Percentiles rank a stretch among this genome's conserved stretches.
These are phyloP conservation scores for Crotophaga sulcirostris DNA, from an alignment of 2,113 vertebrate genomes.

Conservation along the genomic window DNA sequence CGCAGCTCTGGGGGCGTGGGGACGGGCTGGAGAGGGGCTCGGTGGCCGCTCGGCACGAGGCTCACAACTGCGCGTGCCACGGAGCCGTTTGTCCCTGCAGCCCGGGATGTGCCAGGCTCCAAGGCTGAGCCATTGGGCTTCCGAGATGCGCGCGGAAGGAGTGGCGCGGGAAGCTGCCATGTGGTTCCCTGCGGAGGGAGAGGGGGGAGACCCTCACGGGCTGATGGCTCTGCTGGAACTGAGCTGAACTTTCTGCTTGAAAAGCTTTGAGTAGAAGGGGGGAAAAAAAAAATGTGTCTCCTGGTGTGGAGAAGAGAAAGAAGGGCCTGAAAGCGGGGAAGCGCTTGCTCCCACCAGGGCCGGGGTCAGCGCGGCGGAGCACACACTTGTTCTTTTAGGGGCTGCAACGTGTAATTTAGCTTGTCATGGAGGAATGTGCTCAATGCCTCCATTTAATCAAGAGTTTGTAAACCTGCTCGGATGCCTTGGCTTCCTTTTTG, in stretches of 20 bases:
- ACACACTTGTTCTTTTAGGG: constrained; percentile 6
- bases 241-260: constrained; percentile 55
- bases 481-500: constrained; percentile 15
- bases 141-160: neutral
- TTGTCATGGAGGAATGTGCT: constrained; percentile 63
- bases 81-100: neutral
- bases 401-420: constrained; percentile 52
- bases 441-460: constrained; percentile 18
- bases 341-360: neutral
- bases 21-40: neutral
- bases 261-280: neutral
- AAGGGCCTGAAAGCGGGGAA: neutral
- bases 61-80: neutral
- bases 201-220: neutral
- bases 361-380: neutral
- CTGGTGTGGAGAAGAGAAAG: neutral
- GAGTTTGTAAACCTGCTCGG: constrained; percentile 18
- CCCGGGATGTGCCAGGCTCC: constrained; percentile 10
- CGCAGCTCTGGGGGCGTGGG: neutral
- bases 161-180: neutral
- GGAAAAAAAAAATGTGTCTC: neutral
- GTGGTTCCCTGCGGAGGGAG: neutral
- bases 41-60: neutral
- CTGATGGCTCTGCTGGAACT: neutral
- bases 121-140: no score